A percentile compares a stretch with the other conserved stretches of the same genome.
These are phyloP conservation scores for Urocynchramus pylzowi DNA, from an alignment of 2,113 vertebrate species.

Conservation along the genomic window DNA sequence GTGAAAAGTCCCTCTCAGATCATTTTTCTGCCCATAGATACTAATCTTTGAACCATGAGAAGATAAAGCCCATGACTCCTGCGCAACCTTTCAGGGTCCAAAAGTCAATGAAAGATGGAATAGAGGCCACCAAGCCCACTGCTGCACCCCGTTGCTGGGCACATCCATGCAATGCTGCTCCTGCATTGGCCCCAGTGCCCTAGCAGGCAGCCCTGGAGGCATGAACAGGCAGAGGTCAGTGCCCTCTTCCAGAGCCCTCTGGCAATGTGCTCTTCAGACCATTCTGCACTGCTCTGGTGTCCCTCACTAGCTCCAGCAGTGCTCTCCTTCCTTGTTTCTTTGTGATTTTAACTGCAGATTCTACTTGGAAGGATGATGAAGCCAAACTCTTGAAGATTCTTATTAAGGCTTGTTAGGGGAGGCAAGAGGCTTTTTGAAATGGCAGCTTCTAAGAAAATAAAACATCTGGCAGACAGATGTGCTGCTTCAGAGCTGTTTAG, in stretches of 20 bases:
- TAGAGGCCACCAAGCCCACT: not conserved
- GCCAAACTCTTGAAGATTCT: not conserved
- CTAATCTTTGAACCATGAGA: not conserved
- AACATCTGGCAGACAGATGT: constrained; percentile 52
- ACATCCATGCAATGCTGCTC: not conserved
- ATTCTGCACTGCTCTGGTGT: accelerated
- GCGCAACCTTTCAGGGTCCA: not conserved
- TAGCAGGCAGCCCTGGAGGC: accelerated
- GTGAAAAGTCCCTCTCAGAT: not conserved
- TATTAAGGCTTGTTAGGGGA: not conserved
- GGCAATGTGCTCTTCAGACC: not conserved
- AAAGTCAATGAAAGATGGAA: not conserved
- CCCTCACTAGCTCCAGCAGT: not conserved
- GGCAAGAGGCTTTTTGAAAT: not conserved
- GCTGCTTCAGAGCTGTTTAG: not conserved
- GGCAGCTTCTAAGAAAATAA: not conserved
- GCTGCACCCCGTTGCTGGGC: not conserved
- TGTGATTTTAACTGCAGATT: not conserved
- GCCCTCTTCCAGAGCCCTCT: not conserved
- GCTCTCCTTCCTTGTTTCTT: not conserved
- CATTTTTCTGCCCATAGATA: accelerated
- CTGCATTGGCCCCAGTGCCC: not conserved
- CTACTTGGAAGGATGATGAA: not conserved
- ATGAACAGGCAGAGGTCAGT: not conserved
- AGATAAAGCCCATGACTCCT: accelerated